Base-by-base conservation (phyloP, 1,140 invertebrate species). In the Teleopsis dalmanni region DNA sequence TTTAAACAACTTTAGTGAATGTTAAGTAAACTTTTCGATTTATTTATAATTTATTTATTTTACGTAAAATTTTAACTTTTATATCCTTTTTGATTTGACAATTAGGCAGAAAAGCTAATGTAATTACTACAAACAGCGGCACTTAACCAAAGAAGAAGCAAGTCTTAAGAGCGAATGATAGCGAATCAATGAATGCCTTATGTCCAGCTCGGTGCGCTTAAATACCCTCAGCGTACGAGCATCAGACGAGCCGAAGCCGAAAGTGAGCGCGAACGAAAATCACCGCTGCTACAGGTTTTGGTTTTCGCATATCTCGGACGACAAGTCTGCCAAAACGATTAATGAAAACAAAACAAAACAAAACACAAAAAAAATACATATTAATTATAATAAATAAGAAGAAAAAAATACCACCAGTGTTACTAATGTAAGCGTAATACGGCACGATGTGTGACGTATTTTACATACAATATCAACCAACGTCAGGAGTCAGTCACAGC, bases 131-230 rank as follows among this genome's bases (percentile, higher is more conserved):
- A 61, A 62, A 64, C 63, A 58, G 47, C 57, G 57, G 57, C 60
- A 64, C 42, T 50, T 50, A 51, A 47, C 43, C 51, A 50, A 59
- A 53, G 51, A 59, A 53, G 51, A 52, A 57, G 59, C 63, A 69
- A 69, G 65, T 69, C 66, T 69, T 61, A 63, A 65, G 60, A 62
- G 62, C 66, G 65, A 57, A 59, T 66, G 67, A 64, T 69, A 70
- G 66, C 66, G 62, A 70, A 68, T 62, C 67, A 70, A 70, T 70
- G 67, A 59, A 65, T 68, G 58, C 61, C 57, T 53, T 55, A 48
- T 57, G 58, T 54, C 50, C 59, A 53, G 60, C 49, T 52, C 52
- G 63, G 55, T 54, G 47, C 57, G 56, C 57, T 70, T 70, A 70
- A 70, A 70, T 70, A 70, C 67, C 58, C 60, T 46, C 50, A 37